Percentiles rank a stretch among this genome's conserved stretches.
Evolutionary conservation across 2,888 invertebrate genomes (phyloP).

Genomic region (Lysandra bellargus): DNA sequence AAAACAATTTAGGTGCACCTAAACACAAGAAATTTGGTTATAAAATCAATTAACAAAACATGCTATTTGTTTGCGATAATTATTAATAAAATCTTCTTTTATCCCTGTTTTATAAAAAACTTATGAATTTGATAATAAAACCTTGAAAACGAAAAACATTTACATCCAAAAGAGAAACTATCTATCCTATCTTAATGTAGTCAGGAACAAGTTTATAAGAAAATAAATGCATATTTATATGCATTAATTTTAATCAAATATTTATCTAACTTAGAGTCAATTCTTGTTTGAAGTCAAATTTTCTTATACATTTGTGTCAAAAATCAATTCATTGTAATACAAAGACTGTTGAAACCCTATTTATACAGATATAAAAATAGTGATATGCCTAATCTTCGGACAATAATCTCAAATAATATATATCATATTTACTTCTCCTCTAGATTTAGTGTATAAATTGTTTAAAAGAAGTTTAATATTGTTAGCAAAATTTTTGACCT

Average conservation of each 20-base stretch:
- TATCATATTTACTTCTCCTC: conserved; percentile 6
- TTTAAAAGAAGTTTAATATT: conserved; percentile 27
- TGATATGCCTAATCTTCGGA: conserved; percentile 30
- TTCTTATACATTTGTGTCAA: conserved; percentile 58
- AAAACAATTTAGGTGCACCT: not conserved
- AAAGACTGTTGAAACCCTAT: conserved; percentile 71
- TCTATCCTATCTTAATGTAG: conserved; percentile 56
- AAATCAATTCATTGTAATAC: conserved; percentile 72
- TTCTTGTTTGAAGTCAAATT: conserved; percentile 28
- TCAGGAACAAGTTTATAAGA: conserved; percentile 58
- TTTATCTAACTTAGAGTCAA: not conserved
- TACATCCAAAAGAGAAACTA: conserved; percentile 61
- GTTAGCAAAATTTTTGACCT: conserved; percentile 21
- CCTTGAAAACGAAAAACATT: conserved; percentile 58
- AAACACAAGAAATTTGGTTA: not conserved
- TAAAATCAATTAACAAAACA: not conserved
- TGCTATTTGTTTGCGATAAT: conserved; percentile 22
- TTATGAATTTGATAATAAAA: conserved; percentile 31
- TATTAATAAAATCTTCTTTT: conserved; percentile 25
- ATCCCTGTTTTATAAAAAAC: conserved; percentile 5
- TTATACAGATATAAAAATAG: conserved; percentile 60
- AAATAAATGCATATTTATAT: conserved; percentile 33
- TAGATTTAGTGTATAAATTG: conserved; percentile 28
- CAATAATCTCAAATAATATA: conserved; percentile 25
- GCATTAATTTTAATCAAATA: not conserved